Evolutionary conservation across 2,797 vertebrate species (phyloP), one percentile per base, ranked within the genome.

Genomic region (Pipistrellus kuhlii): DNA sequence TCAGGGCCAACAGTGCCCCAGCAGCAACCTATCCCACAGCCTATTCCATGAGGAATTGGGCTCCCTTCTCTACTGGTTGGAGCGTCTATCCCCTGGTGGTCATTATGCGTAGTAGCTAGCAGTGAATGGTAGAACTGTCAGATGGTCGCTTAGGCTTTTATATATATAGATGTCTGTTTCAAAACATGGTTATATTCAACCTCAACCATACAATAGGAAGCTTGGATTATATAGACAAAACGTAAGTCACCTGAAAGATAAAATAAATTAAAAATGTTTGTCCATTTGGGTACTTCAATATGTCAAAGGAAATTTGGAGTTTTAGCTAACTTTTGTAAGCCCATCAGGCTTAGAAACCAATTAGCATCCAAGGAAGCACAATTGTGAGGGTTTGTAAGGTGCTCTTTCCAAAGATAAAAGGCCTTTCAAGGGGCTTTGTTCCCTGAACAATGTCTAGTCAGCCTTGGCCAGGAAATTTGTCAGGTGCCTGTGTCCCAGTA

Each of bases 361-460:
- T 93, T 88, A 71, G 8, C 21, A 76, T 41, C 15, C 53, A 85
- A 86, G 41, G 62, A 78, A 89, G 78, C 44, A 64, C 84, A 94
- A 94, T 59, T 68, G 38, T 72, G 35, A 87, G 2, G 1, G 25
- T 89, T 93, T 64, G 17, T 80, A 77, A 93, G 38, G 12, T 88
- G 27, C 59, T 71, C 25, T 88, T 81, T 95, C 55, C 46, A 66
- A 64, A 95, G 35, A 88, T n/a, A 85, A 95, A 80, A 95, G 41
- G 21, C 30, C 59, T 82, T 93, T 96, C 10, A 66, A 93, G 41
- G 44, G 30, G 10, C 4, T 89, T 94, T 8, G 8, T 46, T 89
- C 18, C 71, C n/a, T 44, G n/a, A 86, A 91, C 46, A 94, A 83
- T 69, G 69, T 21, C 6, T 35, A 72, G 12, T 46, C 68, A 80